Base-by-base conservation (phyloP, 2,113 vertebrate genomes). In the Rhinoderma darwinii region DNA sequence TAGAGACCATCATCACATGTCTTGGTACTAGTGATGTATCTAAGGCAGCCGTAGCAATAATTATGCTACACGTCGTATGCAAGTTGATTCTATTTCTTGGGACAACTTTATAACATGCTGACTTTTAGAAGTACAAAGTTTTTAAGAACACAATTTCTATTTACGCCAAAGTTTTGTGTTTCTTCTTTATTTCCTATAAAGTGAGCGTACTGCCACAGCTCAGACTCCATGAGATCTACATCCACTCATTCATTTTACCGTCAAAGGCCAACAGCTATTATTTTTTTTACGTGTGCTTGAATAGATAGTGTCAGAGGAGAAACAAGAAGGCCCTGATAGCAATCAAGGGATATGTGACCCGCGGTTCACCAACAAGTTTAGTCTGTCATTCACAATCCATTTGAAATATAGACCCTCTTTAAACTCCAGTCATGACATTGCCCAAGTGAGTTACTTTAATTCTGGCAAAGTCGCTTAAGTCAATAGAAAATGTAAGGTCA, bases 361-460 rank as follows among this genome's bases (percentile, higher is more conserved):
- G 2, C 9, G 50, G 41, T 68, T 77, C 84, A 78, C 22, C 41
- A 44, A 79, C 56, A 86, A 63, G 84, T 86, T 86, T 86, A 86
- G 75, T 37, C 68, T 79, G 84, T 86, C 84, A 78, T 79, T 86
- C 75, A 79, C 54, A 85, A 86, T 86, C 75, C 75, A 86, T 70
- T 39, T 86, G 59, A 86, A 86, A 86, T 78, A 78, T 79, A 86
- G 59, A 51, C 84, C 30, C 41, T 78, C 73, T 77, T 66, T 78
- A 86, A 79, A 86, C 75, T 51, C 59, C 3, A 39, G 35, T 86
- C 84, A 51, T 86, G 75, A 86, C 83, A 84, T 74, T 76, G 83
- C 54, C 83, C 73, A 84, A 76, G 70, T 63, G 72, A 44, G 35
- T 44, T 61, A 73, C 70, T 77, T 84, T 84, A 84, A 77, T 61